Evolutionary conservation across 2,797 vertebrate genomes (phyloP).

Genomic region (Malacoctenus gilli): DNA sequence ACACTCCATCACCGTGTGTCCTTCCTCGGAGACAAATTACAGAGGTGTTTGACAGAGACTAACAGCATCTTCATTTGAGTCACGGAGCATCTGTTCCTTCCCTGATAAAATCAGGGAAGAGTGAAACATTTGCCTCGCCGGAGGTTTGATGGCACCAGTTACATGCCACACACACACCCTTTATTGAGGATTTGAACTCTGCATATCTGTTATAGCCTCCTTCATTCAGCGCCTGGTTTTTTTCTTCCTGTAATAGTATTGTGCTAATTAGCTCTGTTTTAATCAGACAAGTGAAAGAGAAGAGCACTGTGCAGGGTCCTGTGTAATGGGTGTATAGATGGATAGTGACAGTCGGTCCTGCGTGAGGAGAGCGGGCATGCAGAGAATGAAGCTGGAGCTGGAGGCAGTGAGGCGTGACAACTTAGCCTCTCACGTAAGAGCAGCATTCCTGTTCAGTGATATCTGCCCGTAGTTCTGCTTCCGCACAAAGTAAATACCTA

Average conservation of each 20-base stretch:
- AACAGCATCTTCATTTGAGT: conserved; percentile 22
- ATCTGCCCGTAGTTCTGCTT: conserved; percentile 21
- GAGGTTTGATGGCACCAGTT: conserved; percentile 29
- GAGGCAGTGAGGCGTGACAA: conserved; percentile 55
- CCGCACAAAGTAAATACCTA: conserved; percentile 7
- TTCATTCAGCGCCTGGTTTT: conserved; percentile 42
- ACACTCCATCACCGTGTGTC: conserved; percentile 10
- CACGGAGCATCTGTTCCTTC: conserved; percentile 1
- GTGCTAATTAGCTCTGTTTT: conserved; percentile 63
- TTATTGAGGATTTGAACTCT: conserved; percentile 32
- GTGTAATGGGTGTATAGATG: conserved; percentile 70
- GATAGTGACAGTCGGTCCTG: conserved; percentile 72
- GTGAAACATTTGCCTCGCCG: conserved; percentile 4
- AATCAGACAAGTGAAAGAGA: conserved; percentile 57
- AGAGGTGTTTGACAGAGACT: conserved; percentile 21
- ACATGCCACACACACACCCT: conserved; percentile 12
- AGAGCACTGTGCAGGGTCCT: conserved; percentile 37
- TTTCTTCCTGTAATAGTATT: conserved; percentile 28
- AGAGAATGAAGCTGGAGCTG: conserved; percentile 55
- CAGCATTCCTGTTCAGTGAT: conserved; percentile 35
- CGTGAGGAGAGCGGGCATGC: conserved; percentile 59
- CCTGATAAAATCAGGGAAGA: conserved; percentile 2
- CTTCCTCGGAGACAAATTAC: conserved; percentile 7
- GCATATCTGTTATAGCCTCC: conserved; percentile 25
- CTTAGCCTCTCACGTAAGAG: conserved; percentile 48